These are phyloP conservation scores for Spilogale gracilis DNA, from an alignment of 2,113 vertebrate species.

Conservation along the genomic window DNA sequence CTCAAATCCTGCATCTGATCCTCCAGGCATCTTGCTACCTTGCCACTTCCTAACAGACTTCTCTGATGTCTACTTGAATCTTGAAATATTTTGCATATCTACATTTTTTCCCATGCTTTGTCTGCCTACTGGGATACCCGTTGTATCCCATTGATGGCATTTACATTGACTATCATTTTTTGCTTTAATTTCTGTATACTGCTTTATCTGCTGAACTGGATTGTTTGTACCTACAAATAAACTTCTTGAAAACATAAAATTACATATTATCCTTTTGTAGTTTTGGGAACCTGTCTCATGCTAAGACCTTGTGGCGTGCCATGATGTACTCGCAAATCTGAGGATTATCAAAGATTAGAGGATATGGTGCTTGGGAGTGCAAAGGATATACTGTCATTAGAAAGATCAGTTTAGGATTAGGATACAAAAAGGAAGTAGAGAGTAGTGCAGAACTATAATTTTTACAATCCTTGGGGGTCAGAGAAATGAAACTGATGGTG, in stretches of 20 bases:
- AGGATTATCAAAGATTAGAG: conserved; percentile 9
- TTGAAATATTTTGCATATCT: neutral
- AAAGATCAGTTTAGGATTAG: neutral
- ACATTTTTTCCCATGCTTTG: neutral
- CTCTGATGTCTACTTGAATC: neutral
- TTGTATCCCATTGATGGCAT: neutral
- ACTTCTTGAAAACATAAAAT: conserved; percentile 30
- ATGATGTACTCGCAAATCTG: neutral
- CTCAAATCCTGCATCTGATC: neutral
- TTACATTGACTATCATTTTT: neutral
- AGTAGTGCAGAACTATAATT: neutral
- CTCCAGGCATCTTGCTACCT: neutral
- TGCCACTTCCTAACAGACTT: neutral
- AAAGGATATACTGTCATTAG: neutral
- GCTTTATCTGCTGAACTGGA: neutral
- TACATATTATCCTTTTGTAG: neutral
- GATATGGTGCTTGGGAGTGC: neutral
- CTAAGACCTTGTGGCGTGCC: neutral
- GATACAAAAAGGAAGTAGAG: neutral
- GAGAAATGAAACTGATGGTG: neutral
- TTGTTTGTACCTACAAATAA: neutral
- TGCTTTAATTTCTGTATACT: neutral
- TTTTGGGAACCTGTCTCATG: neutral
- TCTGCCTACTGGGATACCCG: neutral
- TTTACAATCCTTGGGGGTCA: neutral